phyloP scores from a whole-genome alignment of 2,113 vertebrate genomes.

The Ctenomys sociabilis region DNA sequence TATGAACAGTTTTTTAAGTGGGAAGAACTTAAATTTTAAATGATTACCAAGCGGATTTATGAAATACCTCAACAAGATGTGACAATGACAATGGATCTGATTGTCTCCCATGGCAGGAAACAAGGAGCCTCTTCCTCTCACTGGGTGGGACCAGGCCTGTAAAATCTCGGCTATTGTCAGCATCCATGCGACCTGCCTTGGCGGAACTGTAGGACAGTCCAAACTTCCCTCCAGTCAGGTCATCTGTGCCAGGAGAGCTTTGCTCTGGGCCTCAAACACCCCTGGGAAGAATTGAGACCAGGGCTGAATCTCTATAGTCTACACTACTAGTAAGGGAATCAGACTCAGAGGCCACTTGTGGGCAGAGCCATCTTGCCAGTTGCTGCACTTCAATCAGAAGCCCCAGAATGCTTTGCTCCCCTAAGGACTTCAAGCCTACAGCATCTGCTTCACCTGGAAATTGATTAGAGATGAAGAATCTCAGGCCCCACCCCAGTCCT shows the following conservation, averaged over 20 bases:
- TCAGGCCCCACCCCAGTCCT: not conserved
- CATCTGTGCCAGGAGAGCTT: not conserved
- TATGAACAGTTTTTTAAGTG: slow-evolving; percentile 7
- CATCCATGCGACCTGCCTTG: not conserved
- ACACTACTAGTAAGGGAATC: not conserved
- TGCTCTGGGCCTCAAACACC: not conserved
- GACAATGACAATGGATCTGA: slow-evolving; percentile 15
- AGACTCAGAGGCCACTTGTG: not conserved
- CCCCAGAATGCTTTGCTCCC: not conserved
- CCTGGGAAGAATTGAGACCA: not conserved
- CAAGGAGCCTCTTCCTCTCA: not conserved
- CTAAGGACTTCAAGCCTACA: not conserved
- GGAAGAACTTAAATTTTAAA: slow-evolving; percentile 57
- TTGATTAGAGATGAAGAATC: not conserved
- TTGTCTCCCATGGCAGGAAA: not conserved
- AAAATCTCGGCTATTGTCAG: not conserved
- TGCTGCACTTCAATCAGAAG: not conserved
- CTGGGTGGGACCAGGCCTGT: not conserved
- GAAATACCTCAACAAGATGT: slow-evolving; percentile 32
- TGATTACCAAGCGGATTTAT: slow-evolving; percentile 57
- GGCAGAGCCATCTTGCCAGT: not conserved
- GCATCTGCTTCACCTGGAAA: not conserved
- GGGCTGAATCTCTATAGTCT: not conserved
- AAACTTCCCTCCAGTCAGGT: not conserved
- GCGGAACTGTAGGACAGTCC: not conserved